These are phyloP conservation scores for Schlechtendalia chinensis DNA, from an alignment of 1,140 invertebrate genomes.

Conservation along the genomic window DNA sequence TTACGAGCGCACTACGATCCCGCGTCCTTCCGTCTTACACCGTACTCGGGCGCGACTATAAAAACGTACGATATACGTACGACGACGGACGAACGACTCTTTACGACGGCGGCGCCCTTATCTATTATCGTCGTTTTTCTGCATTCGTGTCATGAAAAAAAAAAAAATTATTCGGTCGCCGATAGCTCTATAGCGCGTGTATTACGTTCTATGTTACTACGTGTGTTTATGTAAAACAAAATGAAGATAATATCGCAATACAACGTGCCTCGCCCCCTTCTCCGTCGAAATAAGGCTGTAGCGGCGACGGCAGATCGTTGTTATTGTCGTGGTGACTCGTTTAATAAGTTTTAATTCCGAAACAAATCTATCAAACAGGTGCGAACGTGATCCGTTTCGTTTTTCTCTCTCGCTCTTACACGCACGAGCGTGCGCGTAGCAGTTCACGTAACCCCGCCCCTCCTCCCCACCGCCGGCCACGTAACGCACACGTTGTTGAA, in stretches of 20 bases:
- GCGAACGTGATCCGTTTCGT: slow-evolving; percentile 18
- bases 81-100: not conserved
- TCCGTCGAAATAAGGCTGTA: not conserved
- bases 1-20: not conserved
- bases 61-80: not conserved
- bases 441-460: slow-evolving; percentile 8
- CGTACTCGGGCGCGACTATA: not conserved
- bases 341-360: not conserved
- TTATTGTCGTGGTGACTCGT: not conserved
- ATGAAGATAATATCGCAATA: not conserved
- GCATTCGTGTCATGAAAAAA: slow-evolving; percentile 36
- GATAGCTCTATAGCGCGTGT: not conserved
- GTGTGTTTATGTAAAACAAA: not conserved
- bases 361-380: slow-evolving; percentile 42
- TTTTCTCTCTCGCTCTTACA: not conserved
- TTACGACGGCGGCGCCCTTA: slow-evolving; percentile 11
- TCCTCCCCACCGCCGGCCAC: too few relatives aligned
- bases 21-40: slow-evolving; percentile 6
- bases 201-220: not conserved
- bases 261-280: not conserved
- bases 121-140: slow-evolving; percentile 41
- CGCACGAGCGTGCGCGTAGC: too few relatives aligned
- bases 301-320: not conserved
- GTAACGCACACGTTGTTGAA: not conserved
- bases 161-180: slow-evolving; percentile 4